Base-by-base conservation (phyloP, 2,888 invertebrate genomes). In the Coelogynopora nodosa region DNA sequence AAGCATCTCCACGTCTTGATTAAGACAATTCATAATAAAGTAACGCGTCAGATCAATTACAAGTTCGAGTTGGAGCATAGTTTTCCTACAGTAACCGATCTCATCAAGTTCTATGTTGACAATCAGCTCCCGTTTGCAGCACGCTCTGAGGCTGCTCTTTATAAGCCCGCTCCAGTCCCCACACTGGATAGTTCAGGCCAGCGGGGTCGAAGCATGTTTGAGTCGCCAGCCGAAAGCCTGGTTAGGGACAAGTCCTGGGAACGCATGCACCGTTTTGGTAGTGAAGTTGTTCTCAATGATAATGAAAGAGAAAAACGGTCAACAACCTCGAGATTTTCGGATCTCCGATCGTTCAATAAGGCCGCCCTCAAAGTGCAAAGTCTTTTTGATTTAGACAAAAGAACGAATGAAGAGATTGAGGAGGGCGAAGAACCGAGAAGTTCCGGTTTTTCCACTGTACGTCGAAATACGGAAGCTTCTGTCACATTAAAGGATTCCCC, bases 121-220 rank as follows among this genome's bases (percentile, higher is more conserved):
- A 74, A 74, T 26, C 74, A 74, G 74, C 74, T 74, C 74, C 74
- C 74, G 10, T 74, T 74, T 74, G 74, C 74, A 10, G 74, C 5
- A 23, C 18, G 27, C 18, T 74, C 74, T 5, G 74, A 74, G 74
- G 74, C 74, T 2, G 74, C 74, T 5, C 74, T 74, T 26, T 74
- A 74, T 74, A 10, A 26, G 5, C 74, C 74, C 23, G 74, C 74
- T 23, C 18, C 74, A 2, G 27, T 74, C 10, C 74, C 74, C 5
- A 13, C 74, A 26, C 23, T 23, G 2, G 23, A 5, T 2, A 23
- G 23, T 23, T 13, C 5, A 26, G 74, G 27, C 2, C 5, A 10
- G 74, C 74, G 74, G 2, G 27, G 27, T 2, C 2, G 2, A 2
- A 74, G 74, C 23, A 74, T 74, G 74, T 23, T 74, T 5, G 74